phyloP scores from a whole-genome alignment of 2,797 vertebrate genomes.

The Hydrophis major region DNA sequence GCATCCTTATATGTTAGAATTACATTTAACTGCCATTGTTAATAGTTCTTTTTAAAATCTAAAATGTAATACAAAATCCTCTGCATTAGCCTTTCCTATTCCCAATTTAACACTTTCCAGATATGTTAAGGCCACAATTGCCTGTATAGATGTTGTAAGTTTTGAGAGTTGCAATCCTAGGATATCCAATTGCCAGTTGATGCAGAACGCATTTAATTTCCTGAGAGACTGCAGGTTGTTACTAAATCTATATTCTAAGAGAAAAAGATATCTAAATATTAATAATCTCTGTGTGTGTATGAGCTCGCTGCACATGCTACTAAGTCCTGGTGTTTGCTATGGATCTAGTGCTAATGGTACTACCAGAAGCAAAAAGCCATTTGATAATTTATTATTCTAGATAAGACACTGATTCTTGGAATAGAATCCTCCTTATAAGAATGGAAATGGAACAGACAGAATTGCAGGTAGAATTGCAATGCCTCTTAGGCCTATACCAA shows the following conservation, averaged over 20 bases:
- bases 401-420: neutral
- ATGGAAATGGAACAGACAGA: neutral
- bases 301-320: too few species aligned
- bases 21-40: neutral
- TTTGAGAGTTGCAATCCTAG: neutral
- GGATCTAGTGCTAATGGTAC: neutral
- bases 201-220: neutral
- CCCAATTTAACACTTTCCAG: neutral
- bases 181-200: neutral
- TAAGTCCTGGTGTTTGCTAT: neutral
- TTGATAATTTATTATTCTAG: neutral
- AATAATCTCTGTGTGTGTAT: neutral
- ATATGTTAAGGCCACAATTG: neutral
- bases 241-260: neutral
- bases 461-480: neutral
- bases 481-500: neutral
- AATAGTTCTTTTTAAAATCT: neutral
- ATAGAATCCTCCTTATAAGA: neutral
- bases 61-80: neutral
- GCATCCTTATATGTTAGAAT: neutral
- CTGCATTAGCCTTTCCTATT: neutral
- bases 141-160: neutral
- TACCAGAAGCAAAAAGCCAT: neutral
- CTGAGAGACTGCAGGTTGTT: neutral
- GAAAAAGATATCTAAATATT: neutral